Percentiles rank a stretch among this genome's conserved stretches.
Evolutionary conservation across 2,113 vertebrate genomes (phyloP).

Genomic region (Regulus satrapa): DNA sequence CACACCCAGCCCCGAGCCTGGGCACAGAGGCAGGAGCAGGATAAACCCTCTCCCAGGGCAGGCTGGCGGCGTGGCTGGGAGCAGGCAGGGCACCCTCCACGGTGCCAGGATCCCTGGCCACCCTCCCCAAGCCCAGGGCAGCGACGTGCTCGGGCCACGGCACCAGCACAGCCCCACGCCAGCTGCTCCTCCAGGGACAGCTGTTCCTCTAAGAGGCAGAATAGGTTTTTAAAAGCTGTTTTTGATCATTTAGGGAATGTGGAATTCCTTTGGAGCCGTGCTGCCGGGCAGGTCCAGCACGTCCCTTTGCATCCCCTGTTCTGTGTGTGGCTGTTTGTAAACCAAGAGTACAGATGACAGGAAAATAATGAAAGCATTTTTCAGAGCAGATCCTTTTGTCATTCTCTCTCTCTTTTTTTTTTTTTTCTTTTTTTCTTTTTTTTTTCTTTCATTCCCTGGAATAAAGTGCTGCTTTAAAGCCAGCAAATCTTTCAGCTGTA

Average conservation of each 20-base stretch:
- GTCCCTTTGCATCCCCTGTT: not conserved
- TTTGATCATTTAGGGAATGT: not conserved
- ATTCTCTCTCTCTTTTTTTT: not conserved
- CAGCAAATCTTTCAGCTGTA: not conserved
- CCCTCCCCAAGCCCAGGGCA: accelerated
- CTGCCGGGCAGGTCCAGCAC: not conserved
- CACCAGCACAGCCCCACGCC: accelerated
- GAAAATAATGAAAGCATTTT: slow-evolving; percentile 6
- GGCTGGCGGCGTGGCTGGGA: not conserved
- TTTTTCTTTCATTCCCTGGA: not conserved
- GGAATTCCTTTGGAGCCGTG: not conserved
- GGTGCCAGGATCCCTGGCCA: not conserved
- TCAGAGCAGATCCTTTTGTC: not conserved
- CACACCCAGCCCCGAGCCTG: accelerated
- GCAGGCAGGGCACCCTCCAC: not conserved
- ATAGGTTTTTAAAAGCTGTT: not conserved
- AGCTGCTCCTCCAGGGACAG: not conserved
- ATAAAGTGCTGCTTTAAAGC: slow-evolving; percentile 11
- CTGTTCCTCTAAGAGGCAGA: not conserved
- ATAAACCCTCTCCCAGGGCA: accelerated
- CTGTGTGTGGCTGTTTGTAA: not conserved
- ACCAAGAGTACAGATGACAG: not conserved
- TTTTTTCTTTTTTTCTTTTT: too few relatives aligned
- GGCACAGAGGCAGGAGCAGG: not conserved
- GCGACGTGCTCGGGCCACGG: accelerated